Evolutionary conservation across 2,113 vertebrate species (phyloP).

Genomic region (Gavialis gangeticus): DNA sequence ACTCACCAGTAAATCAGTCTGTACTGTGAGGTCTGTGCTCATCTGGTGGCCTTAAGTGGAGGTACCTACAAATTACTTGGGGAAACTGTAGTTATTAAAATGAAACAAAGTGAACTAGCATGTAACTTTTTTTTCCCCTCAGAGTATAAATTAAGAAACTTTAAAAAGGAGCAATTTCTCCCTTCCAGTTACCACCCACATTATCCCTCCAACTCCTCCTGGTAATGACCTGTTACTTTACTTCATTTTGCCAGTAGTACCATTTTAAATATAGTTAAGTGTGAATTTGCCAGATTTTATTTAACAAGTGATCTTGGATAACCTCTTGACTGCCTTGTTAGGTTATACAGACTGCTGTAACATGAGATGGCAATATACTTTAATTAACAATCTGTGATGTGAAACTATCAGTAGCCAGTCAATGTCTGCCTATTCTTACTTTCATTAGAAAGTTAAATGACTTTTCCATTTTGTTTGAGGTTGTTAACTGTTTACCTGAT

Average conservation of each 20-base stretch:
- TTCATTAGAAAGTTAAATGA: neutral
- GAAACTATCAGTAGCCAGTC: neutral
- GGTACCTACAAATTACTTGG: neutral
- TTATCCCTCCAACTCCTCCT: neutral
- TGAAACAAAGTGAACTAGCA: neutral
- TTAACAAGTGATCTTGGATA: neutral
- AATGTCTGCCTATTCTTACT: neutral
- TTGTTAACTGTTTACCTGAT: too few relatives aligned
- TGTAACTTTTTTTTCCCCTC: neutral
- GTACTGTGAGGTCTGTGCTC: neutral
- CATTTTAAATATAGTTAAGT: conserved; percentile 17
- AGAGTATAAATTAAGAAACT: neutral
- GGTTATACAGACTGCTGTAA: neutral
- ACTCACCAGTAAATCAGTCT: too few relatives aligned
- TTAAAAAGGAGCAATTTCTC: neutral
- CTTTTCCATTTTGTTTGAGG: too few relatives aligned
- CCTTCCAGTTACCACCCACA: neutral
- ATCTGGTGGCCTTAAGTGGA: neutral
- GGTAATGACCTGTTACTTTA: neutral
- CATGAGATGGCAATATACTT: neutral
- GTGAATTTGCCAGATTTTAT: conserved; percentile 1
- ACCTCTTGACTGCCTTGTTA: neutral
- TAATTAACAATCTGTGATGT: neutral
- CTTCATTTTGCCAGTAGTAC: conserved; percentile 6
- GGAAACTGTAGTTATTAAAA: neutral